phyloP scores from a whole-genome alignment of 1,140 invertebrate species.

The Cataglyphis hispanica region DNA sequence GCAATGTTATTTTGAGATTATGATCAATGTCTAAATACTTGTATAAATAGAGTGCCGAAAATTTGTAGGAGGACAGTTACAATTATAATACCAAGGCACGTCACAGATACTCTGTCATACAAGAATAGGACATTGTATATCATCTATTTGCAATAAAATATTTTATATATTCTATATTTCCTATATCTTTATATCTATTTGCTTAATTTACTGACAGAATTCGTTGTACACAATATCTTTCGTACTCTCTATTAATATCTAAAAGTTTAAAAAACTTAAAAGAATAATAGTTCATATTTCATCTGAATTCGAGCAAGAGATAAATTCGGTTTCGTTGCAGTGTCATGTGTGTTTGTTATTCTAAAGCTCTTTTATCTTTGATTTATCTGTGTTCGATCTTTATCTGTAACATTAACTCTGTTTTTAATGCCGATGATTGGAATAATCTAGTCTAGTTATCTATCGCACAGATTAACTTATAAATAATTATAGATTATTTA shows the following conservation, averaged over 20 bases:
- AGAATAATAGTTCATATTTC: background rate
- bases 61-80: background rate
- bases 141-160: background rate
- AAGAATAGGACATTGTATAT: constrained; percentile 3
- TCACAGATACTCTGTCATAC: background rate
- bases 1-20: background rate
- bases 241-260: background rate
- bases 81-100: constrained; percentile 35
- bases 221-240: constrained; percentile 35
- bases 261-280: constrained; percentile 2
- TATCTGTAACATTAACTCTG: background rate
- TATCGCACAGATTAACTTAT: background rate
- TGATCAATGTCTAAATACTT: background rate
- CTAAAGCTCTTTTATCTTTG: constrained; percentile 7
- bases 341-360: background rate
- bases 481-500: background rate
- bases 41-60: background rate
- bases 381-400: background rate
- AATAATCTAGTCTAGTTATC: background rate
- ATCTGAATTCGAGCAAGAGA: background rate
- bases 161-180: background rate
- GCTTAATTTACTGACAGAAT: background rate
- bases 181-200: background rate
- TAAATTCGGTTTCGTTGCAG: constrained; percentile 36
- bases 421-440: background rate